Evolutionary conservation across 1,140 invertebrate species (phyloP), one percentile per base, ranked within the genome.

Genomic region (Papilio polyxenes): DNA sequence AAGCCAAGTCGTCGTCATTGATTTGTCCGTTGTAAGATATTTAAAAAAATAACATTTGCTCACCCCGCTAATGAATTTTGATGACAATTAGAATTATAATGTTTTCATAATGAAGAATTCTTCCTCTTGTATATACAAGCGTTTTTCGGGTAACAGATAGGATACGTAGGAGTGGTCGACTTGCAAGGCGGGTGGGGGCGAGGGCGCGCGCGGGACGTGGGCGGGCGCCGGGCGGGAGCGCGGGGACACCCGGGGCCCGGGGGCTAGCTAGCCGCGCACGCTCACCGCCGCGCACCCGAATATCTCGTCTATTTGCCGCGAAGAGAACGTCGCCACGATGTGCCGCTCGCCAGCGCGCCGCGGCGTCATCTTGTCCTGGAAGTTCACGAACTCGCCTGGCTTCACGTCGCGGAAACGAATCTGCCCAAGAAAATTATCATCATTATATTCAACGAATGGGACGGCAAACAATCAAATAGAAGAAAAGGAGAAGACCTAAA

Each of bases 321-420:
- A 96, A 62, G 95, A 96, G 90, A 97, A 97, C 37, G 95, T 95
- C 76, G 95, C 96, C 11, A 96, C 95, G 72, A 96, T 94, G 84
- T 95, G 95, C n/a, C 95, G 92, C 81, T 95, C 94, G 48, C 96
- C 96, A 44, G 92, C 87, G 31, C 95, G 91, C 59, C 93, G 94
- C 3, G 96, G 96, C 53, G 95, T 88, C 82, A 96, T 96, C 82
- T 92, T 95, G 86, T 96, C 95, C 44, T 94, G 94, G 88, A 95
- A 95, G 49, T 92, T 94, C 20, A 96, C 95, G 75, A 94, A 90
- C 89, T 96, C 96, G 49, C 95, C 95, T 0, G 96, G 95, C 83
- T 95, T 93, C 40, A 96, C 94, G 86, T 96, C 95, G 10, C 96
- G 95, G 90, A 92, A 95, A 75, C 92, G 89, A 49, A 94, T 93